Evolutionary conservation across 2,113 vertebrate genomes (phyloP).

Genomic region (Podarcis raffonei): DNA sequence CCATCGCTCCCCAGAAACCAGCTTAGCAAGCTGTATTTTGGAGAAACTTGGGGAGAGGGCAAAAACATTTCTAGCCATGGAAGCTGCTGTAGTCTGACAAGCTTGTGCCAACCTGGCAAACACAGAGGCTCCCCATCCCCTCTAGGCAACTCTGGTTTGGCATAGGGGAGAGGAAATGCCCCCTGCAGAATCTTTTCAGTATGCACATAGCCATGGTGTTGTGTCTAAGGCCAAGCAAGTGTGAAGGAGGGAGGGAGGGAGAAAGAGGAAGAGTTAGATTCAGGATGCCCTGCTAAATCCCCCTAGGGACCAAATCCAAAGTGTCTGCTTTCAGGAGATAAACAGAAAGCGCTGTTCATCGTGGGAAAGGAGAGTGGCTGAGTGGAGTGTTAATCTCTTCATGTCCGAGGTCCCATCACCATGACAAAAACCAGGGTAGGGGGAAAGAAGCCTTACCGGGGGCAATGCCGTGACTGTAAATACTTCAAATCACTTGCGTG

Average conservation of each 20-base stretch:
- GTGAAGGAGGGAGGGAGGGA: neutral
- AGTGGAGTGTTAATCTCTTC: slow-evolving; percentile 70
- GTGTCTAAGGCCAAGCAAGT: neutral
- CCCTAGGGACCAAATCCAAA: slow-evolving; percentile 73
- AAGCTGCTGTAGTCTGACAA: neutral
- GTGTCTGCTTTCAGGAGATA: slow-evolving; percentile 77
- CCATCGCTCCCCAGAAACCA: too few relatives aligned
- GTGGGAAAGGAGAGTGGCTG: slow-evolving; percentile 58
- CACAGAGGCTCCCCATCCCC: neutral
- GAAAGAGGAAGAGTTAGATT: slow-evolving; percentile 44
- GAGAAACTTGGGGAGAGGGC: too few relatives aligned
- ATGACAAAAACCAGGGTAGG: slow-evolving; percentile 23
- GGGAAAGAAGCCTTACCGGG: slow-evolving; percentile 12
- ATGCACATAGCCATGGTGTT: too few relatives aligned
- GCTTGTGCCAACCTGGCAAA: neutral
- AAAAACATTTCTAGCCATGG: neutral
- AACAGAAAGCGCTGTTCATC: slow-evolving; percentile 67
- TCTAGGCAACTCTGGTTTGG: neutral
- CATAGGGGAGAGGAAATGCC: neutral
- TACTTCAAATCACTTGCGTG: slow-evolving; percentile 39
- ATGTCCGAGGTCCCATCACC: slow-evolving; percentile 32
- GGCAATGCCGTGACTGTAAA: slow-evolving; percentile 43
- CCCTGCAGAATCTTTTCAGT: neutral
- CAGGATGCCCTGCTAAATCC: slow-evolving; percentile 68
- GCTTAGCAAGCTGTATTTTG: too few relatives aligned